Evolutionary conservation across 1,140 invertebrate genomes (phyloP), one percentile per base, ranked within the genome.

Genomic region (Hypsibius dujardini): DNA sequence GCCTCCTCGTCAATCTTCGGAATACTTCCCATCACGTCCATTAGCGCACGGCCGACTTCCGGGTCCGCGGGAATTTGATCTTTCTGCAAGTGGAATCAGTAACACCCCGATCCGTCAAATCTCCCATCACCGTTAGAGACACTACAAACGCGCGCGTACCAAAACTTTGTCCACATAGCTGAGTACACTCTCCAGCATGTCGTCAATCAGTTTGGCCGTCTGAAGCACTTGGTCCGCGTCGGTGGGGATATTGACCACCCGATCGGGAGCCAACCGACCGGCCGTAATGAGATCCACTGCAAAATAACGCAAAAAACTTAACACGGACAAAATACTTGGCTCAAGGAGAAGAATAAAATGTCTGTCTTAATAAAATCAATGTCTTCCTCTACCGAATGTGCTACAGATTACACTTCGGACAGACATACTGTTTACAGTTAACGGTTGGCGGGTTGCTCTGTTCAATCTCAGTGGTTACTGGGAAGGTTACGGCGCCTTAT

Each of bases 1-100:
- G 62, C 62, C 42, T 67, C 62, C 3, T 67, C 62, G 42, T 67
- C 62, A 12, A 67, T 67, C 62, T 67, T 67, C 7, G 62, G 62
- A 67, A 67, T 67, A 42, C 3, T 42, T 15, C 62, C 62, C 12
- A 67, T 67, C 3, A 67, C 42, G 45, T 67, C 62, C 62, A 67
- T 67, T 42, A 67, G 42, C 12, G 62, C 62, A 15, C 62, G 62
- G 3, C 62, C 62, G 45, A 67, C 45, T 67, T 67, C 62, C 12
- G 62, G 62, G 42, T 67, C 62, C 12, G 62, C 62, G 62, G 62
- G 62, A 12, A 67, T 45, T 42, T 67, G 12, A 42, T 67, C 62
- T 42, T 67, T 67, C 62, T 67, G 42, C 12, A 67, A 67, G 50
- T 12, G 7, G 50, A 7, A n/a, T 56, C 50, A 56, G 50, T 12